Percentiles rank a stretch among this genome's conserved stretches.
phyloP scores from a whole-genome alignment of 2,888 invertebrate species.

The Sphinx pinastri region DNA sequence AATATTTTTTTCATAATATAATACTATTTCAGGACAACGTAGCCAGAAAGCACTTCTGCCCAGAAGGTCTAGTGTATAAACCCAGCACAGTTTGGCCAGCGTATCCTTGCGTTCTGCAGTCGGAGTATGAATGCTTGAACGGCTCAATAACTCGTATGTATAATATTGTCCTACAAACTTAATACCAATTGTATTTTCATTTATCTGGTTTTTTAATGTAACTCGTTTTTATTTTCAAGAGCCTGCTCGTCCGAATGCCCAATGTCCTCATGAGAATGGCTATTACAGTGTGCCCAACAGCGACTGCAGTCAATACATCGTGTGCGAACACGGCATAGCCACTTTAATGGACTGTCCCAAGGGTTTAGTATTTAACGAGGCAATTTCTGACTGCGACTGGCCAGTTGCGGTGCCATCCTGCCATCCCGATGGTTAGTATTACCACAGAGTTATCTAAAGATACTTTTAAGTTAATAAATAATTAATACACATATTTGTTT shows the following conservation, averaged over 20 bases:
- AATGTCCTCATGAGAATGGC: conserved; percentile 54
- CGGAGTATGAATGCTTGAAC: conserved; percentile 4
- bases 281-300: conserved; percentile 50
- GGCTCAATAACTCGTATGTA: conserved; percentile 7
- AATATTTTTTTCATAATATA: not conserved
- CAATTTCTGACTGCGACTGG: conserved; percentile 60
- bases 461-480: too few species aligned
- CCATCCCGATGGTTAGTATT: conserved; percentile 52
- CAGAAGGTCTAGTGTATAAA: conserved; percentile 12
- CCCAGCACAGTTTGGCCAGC: conserved; percentile 11
- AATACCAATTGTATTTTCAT: not conserved
- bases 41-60: conserved; percentile 2
- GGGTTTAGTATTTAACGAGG: conserved; percentile 61
- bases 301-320: conserved; percentile 62
- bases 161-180: not conserved
- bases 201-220: not conserved
- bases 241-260: conserved; percentile 34
- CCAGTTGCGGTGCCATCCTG: conserved; percentile 64
- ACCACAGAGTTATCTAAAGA: not conserved
- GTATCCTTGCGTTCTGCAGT: not conserved
- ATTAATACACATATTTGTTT: conserved; percentile 27
- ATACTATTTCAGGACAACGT: not conserved
- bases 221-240: conserved; percentile 33
- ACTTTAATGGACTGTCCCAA: conserved; percentile 61
- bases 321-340: conserved; percentile 60